Evolutionary conservation across 1,140 invertebrate species (phyloP).

Genomic region (Radopholus similis): DNA sequence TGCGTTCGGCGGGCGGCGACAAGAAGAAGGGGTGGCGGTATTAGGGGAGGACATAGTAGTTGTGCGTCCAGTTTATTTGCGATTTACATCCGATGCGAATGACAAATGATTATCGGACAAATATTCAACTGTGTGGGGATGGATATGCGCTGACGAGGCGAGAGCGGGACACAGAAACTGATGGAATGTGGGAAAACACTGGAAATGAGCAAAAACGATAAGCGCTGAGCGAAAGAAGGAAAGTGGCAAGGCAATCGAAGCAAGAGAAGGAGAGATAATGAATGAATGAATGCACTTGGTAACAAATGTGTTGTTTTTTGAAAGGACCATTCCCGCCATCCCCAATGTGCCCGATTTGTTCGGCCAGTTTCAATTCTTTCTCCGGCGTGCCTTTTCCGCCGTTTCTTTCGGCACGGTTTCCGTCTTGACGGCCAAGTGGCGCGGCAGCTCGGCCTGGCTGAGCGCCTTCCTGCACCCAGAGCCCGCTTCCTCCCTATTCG

Average conservation of each 20-base stretch:
- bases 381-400: neutral
- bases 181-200: neutral
- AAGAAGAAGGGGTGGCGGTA: too few species aligned
- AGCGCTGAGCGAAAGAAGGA: neutral
- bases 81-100: too few species aligned
- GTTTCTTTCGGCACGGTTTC: constrained; percentile 28
- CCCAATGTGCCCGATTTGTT: neutral
- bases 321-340: neutral
- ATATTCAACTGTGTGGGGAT: too few species aligned
- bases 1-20: too few species aligned
- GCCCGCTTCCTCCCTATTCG: too few species aligned
- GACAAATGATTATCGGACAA: too few species aligned
- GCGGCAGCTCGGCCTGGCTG: constrained; percentile 14
- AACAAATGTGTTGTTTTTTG: neutral
- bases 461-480: neutral
- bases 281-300: neutral
- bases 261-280: neutral
- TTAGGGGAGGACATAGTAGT: too few species aligned
- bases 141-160: too few species aligned
- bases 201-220: neutral
- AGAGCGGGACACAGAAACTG: neutral
- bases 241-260: neutral
- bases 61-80: too few species aligned
- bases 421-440: constrained; percentile 30
- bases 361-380: neutral